Evolutionary conservation across 2,113 vertebrate species (phyloP).

Genomic region (Callipepla californica): DNA sequence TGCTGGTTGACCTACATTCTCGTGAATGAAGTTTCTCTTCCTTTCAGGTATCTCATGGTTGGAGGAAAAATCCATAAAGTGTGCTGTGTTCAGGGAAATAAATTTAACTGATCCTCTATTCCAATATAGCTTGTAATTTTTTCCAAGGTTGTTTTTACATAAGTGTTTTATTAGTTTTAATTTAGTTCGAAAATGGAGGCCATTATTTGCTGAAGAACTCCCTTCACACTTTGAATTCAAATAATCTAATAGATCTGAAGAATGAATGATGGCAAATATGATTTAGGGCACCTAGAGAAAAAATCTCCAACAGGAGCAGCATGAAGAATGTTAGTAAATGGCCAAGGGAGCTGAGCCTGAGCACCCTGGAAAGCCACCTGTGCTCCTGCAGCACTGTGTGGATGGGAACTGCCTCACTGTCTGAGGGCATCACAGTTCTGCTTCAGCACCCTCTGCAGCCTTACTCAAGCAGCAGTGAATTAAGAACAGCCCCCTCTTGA

Average conservation of each 20-base stretch:
- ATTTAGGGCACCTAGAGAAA: not conserved
- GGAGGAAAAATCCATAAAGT: slow-evolving; percentile 40
- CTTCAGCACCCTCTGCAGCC: not conserved
- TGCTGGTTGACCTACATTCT: slow-evolving; percentile 46
- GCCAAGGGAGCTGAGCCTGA: not conserved
- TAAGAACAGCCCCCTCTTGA: not conserved
- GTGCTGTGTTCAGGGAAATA: slow-evolving; percentile 18
- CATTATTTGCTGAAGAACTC: slow-evolving; percentile 11
- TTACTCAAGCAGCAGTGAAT: not conserved
- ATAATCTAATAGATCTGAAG: slow-evolving; percentile 9
- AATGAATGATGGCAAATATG: slow-evolving; percentile 8
- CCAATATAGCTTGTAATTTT: not conserved
- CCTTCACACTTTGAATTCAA: slow-evolving; percentile 23
- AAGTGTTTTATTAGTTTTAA: slow-evolving; percentile 10
- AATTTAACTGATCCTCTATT: slow-evolving; percentile 35
- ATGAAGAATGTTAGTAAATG: not conserved
- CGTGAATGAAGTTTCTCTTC: slow-evolving; percentile 27
- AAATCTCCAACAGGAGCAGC: not conserved
- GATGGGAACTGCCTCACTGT: fast-evolving
- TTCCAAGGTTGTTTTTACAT: not conserved
- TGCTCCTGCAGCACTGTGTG: not conserved
- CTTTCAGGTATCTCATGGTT: slow-evolving; percentile 26
- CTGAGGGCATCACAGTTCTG: fast-evolving
- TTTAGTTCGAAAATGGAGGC: not conserved
- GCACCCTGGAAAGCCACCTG: fast-evolving